Conservation (phyloP, 2,113 vertebrate species). For the Gracilinanus agilis region DNA sequence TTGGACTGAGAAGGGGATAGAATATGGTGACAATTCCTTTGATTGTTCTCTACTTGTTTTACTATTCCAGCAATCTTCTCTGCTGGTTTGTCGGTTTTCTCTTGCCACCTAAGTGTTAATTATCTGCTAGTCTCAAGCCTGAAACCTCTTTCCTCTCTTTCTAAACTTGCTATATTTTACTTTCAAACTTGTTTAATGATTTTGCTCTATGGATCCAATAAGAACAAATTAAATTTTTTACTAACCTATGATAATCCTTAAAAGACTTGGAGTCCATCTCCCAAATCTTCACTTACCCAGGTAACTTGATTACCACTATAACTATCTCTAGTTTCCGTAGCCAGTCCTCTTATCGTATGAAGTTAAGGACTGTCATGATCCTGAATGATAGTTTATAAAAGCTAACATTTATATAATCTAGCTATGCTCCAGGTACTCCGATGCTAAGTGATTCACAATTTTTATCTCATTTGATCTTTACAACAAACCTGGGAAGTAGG, state of each 20-base stretch:
- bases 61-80: background rate
- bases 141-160: too few relatives aligned
- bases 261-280: too few relatives aligned
- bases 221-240: constrained; percentile 4
- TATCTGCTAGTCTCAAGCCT: background rate
- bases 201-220: background rate
- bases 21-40: background rate
- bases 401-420: background rate
- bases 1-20: background rate
- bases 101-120: background rate
- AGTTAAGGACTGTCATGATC: background rate
- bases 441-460: background rate
- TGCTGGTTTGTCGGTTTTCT: background rate
- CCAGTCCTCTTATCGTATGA: background rate
- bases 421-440: background rate
- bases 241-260: background rate
- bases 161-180: background rate
- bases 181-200: background rate
- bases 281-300: background rate
- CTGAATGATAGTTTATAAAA: background rate
- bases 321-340: background rate
- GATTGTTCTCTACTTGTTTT: background rate
- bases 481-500: background rate
- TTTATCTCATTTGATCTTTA: background rate
- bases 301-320: background rate